Evolutionary conservation across 2,888 invertebrate species (phyloP), one percentile per base, ranked within the genome.

Genomic region (Drosophila robusta): DNA sequence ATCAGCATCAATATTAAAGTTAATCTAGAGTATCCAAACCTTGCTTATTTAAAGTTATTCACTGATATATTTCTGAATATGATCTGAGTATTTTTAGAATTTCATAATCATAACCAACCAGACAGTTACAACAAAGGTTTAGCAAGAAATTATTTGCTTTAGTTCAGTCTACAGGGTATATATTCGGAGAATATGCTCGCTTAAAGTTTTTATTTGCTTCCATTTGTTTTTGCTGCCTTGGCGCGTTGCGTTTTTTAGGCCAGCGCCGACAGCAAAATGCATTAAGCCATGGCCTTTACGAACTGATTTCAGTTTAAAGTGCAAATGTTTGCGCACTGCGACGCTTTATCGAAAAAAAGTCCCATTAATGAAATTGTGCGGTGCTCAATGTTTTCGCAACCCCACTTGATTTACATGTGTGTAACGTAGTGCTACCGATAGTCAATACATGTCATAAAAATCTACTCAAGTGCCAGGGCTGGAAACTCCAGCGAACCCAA

Each of bases 341-440:
- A 67, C 51, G 70, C 58, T 72, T 63, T 72, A 87, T 76, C 52
- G 50, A 65, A 51, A 76, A 76, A 77, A 70, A 64, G 52, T 39
- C 32, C 54, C 78, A 67, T 73, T 74, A 83, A 88, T 88, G 74
- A 83, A 88, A 88, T 83, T 83, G 70, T 74, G 89, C 64, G 67
- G 65, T 50, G 50, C 61, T 64, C 70, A 67, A 66, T 58, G 57
- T 56, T 50, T 64, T 58, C 65, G 57, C 63, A 50, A 75, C 63
- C 51, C 42, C 68, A 84, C 56, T 87, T 52, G 67, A 78, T 75
- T 70, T 70, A 55, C 63, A 64, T 68, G 44, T 52, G 57, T 61
- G 46, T 41, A 46, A 38, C 36, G 26, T 3, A 26, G 42, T 60
- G 3, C 22, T 22, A 3, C 22, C 22, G 22, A 22, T 22, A 22